Evolutionary conservation across 2,113 vertebrate species (phyloP).

Genomic region (Gobius niger): DNA sequence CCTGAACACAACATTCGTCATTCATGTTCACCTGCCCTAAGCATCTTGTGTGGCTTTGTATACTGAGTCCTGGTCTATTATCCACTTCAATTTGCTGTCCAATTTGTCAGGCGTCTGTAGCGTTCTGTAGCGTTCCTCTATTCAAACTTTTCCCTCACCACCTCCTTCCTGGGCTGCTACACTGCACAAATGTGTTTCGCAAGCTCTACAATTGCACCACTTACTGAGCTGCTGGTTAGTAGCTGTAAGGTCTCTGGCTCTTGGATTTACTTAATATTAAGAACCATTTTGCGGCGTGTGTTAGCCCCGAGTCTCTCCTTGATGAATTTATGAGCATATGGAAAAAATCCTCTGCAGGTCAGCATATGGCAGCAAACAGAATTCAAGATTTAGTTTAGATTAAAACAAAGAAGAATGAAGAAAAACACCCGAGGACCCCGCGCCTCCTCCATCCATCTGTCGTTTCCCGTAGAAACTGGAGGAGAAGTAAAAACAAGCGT

Average conservation of each 20-base stretch:
- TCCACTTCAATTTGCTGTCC: not conserved
- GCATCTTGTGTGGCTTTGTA: conserved; percentile 7
- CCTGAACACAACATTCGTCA: not conserved
- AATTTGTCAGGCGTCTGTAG: conserved; percentile 5
- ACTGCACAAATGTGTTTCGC: conserved; percentile 28
- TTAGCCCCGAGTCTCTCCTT: conserved; percentile 37
- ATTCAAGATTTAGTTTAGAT: conserved; percentile 50
- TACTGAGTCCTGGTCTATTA: not conserved
- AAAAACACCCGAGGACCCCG: conserved; percentile 22
- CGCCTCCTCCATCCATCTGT: conserved; percentile 65
- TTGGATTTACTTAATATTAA: conserved; percentile 46
- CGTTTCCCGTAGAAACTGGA: conserved; percentile 35
- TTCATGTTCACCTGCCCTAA: not conserved
- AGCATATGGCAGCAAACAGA: conserved; percentile 57
- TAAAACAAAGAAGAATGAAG: conserved; percentile 34
- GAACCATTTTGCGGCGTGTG: conserved; percentile 19
- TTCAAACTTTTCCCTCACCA: conserved; percentile 30
- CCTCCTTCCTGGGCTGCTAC: conserved; percentile 18
- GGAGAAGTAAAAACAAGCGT: conserved; percentile 42
- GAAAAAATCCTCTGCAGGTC: conserved; percentile 55
- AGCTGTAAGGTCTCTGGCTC: conserved; percentile 22
- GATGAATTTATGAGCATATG: conserved; percentile 61
- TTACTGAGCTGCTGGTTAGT: conserved; percentile 1
- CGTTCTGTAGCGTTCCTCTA: conserved; percentile 3
- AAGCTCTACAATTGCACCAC: conserved; percentile 6